These are phyloP conservation scores for Neodiprion lecontei DNA, from an alignment of 1,140 invertebrate genomes.

Conservation along the genomic window DNA sequence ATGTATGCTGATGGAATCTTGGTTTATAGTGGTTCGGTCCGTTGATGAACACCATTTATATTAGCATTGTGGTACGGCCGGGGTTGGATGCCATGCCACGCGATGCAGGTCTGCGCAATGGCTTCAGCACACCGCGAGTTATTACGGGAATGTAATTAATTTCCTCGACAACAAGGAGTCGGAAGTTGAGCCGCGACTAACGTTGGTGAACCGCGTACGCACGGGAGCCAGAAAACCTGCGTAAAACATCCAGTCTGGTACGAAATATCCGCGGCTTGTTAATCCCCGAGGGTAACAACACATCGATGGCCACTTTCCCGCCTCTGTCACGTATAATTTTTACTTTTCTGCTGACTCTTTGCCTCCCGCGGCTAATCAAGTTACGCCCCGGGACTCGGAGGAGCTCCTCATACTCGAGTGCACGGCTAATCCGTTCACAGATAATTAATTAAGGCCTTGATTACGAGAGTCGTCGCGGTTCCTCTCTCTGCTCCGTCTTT, in stretches of 20 bases:
- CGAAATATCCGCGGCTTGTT: too few species aligned
- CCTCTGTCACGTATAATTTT: background rate
- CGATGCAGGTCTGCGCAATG: too few species aligned
- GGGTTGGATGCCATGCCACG: background rate
- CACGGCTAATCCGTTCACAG: too few species aligned
- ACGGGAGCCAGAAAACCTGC: too few species aligned
- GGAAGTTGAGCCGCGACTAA: background rate
- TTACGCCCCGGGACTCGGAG: too few species aligned
- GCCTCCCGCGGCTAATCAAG: too few species aligned
- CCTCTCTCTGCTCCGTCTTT: background rate
- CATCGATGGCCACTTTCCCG: background rate
- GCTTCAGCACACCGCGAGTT: background rate
- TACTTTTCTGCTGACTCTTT: too few species aligned
- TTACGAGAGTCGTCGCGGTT: background rate
- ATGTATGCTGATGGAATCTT: slow-evolving; percentile 7
- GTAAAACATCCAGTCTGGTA: too few species aligned
- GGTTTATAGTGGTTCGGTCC: background rate
- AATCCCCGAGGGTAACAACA: too few species aligned
- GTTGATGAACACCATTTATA: slow-evolving; percentile 5
- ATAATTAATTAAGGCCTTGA: too few species aligned
- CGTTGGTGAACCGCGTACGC: background rate
- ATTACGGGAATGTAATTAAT: slow-evolving; percentile 3
- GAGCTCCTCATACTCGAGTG: too few species aligned
- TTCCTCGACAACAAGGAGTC: background rate
- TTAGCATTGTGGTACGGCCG: background rate